Conservation (phyloP, 2,113 vertebrate genomes). For the Buteo buteo region DNA sequence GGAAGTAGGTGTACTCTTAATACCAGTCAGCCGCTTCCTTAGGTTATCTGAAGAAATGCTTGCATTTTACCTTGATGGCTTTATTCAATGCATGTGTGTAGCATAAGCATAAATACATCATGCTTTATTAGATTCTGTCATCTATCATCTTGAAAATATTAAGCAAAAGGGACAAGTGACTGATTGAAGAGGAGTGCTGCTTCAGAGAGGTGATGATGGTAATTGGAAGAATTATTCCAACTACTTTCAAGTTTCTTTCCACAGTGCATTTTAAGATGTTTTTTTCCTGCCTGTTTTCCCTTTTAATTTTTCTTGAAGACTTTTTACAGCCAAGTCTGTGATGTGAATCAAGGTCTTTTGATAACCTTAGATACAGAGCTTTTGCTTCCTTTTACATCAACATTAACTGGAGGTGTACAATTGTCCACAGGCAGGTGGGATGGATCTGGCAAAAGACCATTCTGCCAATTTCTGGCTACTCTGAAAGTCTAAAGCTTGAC, state of each 20-base stretch:
- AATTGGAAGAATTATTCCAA: not conserved
- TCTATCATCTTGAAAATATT: not conserved
- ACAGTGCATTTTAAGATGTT: not conserved
- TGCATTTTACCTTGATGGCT: not conserved
- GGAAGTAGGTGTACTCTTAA: not conserved
- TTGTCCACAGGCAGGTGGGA: not conserved
- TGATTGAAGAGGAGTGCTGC: not conserved
- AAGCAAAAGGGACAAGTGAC: not conserved
- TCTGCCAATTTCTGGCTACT: not conserved
- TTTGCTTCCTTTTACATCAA: not conserved
- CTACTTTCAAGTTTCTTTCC: not conserved
- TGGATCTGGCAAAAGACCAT: not conserved
- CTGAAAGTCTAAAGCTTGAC: conserved; percentile 5
- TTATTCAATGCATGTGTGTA: not conserved
- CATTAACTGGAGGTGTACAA: not conserved
- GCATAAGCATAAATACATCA: not conserved
- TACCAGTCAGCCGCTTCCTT: not conserved
- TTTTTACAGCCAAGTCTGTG: not conserved
- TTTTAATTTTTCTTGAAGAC: not conserved
- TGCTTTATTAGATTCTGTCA: not conserved
- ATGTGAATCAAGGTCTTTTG: not conserved
- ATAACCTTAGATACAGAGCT: not conserved
- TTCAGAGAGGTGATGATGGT: not conserved
- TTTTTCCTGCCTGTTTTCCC: not conserved
- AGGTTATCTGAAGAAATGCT: not conserved